Percentiles rank a stretch among this genome's conserved stretches.
These are phyloP conservation scores for Magallana angulata DNA, from an alignment of 1,140 invertebrate genomes.

Conservation along the genomic window DNA sequence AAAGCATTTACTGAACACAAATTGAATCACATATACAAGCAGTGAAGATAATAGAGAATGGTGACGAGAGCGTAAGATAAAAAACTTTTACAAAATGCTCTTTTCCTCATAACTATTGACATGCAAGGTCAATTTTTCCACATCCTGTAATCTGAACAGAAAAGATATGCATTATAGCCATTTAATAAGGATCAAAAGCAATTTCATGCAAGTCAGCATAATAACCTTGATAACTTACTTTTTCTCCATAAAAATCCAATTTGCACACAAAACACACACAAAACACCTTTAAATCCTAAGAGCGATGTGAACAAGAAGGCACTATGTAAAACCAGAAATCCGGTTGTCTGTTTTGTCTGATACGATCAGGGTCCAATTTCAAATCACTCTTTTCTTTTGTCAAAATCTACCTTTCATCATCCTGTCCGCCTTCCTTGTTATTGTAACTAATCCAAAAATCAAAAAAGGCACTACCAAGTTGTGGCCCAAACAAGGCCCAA, in stretches of 20 bases:
- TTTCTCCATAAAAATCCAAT: too few relatives aligned
- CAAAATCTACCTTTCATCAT: neutral
- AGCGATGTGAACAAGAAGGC: neutral
- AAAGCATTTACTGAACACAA: too few relatives aligned
- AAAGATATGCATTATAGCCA: neutral
- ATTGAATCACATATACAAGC: too few relatives aligned
- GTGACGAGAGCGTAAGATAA: too few relatives aligned
- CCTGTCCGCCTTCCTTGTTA: neutral
- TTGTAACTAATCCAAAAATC: neutral
- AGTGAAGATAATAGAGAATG: too few relatives aligned
- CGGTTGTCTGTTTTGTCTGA: neutral
- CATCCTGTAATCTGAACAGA: neutral
- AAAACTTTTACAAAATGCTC: too few relatives aligned
- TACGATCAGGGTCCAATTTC: slow-evolving; percentile 1
- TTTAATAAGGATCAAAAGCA: too few relatives aligned
- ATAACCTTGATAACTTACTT: too few relatives aligned
- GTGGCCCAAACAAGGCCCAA: neutral
- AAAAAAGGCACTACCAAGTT: too few relatives aligned
- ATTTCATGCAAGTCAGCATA: too few relatives aligned
- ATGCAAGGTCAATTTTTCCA: neutral
- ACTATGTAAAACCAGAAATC: neutral
- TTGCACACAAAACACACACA: too few relatives aligned
- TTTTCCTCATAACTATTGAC: neutral
- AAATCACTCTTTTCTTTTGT: neutral
- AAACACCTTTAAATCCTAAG: neutral